A percentile compares a stretch with the other conserved stretches of the same genome.
Conservation (phyloP, 2,888 invertebrate species). For the Drosophila suboccidentalis region DNA sequence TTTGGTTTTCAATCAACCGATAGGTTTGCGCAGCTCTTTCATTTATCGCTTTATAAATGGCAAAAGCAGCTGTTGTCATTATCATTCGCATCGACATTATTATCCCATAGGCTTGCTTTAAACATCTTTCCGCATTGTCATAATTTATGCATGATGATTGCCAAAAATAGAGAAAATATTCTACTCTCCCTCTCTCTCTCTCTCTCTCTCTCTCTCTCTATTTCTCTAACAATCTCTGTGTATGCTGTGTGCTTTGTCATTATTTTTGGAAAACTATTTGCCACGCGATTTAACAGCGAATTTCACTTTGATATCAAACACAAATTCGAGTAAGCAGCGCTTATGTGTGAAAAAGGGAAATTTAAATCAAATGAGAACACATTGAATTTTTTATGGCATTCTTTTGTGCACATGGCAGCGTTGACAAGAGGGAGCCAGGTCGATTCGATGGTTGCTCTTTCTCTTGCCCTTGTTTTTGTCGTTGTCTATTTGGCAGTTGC, state of each 20-base stretch:
- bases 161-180: conserved; percentile 59
- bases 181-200: conserved; percentile 8
- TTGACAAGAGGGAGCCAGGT: conserved; percentile 22
- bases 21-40: conserved; percentile 67
- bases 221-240: background rate
- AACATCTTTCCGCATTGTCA: conserved; percentile 53
- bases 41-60: conserved; percentile 57
- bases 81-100: conserved; percentile 30
- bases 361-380: conserved; percentile 76
- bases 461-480: background rate
- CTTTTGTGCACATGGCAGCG: conserved; percentile 45
- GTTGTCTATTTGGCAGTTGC: conserved; percentile 69
- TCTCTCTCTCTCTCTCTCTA: background rate
- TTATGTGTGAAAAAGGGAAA: conserved; percentile 52
- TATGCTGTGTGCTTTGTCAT: conserved; percentile 20
- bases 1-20: conserved; percentile 75
- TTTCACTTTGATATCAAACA: conserved; percentile 71
- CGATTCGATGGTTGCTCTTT: conserved; percentile 13
- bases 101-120: conserved; percentile 7
- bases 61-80: conserved; percentile 54
- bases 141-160: conserved; percentile 61
- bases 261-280: conserved; percentile 72
- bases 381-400: conserved; percentile 70
- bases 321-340: conserved; percentile 40
- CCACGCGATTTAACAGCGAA: conserved; percentile 73